phyloP scores from a whole-genome alignment of 2,113 vertebrate species.

The Psittacus erithacus region DNA sequence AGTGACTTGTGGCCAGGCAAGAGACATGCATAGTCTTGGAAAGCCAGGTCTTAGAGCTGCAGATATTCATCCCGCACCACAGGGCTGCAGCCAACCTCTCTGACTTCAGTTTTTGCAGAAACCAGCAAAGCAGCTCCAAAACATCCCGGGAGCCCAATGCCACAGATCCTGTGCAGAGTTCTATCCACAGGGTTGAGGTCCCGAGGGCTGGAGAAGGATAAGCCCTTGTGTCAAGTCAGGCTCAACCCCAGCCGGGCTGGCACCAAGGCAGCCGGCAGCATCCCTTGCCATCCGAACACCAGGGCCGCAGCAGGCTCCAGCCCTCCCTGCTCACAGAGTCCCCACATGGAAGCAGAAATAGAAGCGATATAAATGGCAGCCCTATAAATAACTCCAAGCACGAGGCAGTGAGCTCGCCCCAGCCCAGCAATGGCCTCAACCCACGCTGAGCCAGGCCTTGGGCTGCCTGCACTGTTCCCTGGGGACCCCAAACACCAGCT shows the following conservation, averaged over 20 bases:
- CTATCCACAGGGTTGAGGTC: not conserved
- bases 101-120: not conserved
- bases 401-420: not conserved
- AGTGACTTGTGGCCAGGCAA: not conserved
- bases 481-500: not conserved
- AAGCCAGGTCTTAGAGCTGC: not conserved
- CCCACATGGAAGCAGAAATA: conserved; percentile 48
- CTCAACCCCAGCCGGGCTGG: not conserved
- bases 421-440: not conserved
- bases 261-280: fast-evolving
- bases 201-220: not conserved
- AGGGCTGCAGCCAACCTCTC: not conserved
- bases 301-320: not conserved
- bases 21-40: not conserved
- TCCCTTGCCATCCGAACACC: not conserved
- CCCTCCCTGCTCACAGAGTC: not conserved
- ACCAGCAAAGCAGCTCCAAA: not conserved
- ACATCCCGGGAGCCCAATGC: not conserved
- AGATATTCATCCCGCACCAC: not conserved
- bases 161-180: not conserved
- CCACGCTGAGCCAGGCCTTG: not conserved
- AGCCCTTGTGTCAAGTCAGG: not conserved
- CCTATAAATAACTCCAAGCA: conserved; percentile 66
- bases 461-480: not conserved
- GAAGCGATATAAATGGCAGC: conserved; percentile 50